These are phyloP conservation scores for Cepphus grylle DNA, from an alignment of 2,113 vertebrate species.

Conservation along the genomic window DNA sequence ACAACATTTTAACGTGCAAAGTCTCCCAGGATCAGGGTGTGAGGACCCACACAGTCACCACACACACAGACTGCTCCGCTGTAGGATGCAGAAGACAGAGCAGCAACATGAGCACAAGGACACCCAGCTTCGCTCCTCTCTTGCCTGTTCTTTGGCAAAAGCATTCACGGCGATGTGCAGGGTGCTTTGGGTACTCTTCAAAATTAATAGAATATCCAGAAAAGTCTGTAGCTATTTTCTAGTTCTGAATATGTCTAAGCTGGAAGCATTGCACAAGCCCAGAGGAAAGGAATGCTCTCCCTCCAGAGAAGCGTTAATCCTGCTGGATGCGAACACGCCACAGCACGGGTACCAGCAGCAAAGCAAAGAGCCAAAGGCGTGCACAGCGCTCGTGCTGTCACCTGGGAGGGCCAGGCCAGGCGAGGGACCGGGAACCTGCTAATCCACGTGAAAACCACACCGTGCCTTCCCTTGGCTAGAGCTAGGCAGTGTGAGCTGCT, in stretches of 20 bases:
- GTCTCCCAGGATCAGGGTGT: background rate
- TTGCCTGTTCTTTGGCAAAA: background rate
- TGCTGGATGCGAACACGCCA: accelerated
- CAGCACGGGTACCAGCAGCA: background rate
- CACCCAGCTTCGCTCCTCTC: background rate
- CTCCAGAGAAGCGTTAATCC: background rate
- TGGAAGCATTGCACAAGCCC: background rate
- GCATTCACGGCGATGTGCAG: background rate
- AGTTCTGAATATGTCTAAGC: background rate
- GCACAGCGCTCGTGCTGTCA: background rate
- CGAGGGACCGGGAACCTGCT: background rate
- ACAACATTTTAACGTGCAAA: background rate
- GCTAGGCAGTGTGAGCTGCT: background rate
- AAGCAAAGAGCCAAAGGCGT: background rate
- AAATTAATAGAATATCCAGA: background rate
- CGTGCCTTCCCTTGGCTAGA: background rate
- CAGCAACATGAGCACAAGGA: background rate
- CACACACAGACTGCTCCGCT: accelerated
- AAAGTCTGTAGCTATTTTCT: background rate
- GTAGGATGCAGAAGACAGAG: background rate
- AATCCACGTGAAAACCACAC: accelerated
- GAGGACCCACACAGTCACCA: background rate
- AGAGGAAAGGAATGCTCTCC: background rate
- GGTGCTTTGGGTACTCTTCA: background rate
- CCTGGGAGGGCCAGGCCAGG: background rate